Evolutionary conservation across 2,797 vertebrate species (phyloP).

Genomic region (Choloepus didactylus): DNA sequence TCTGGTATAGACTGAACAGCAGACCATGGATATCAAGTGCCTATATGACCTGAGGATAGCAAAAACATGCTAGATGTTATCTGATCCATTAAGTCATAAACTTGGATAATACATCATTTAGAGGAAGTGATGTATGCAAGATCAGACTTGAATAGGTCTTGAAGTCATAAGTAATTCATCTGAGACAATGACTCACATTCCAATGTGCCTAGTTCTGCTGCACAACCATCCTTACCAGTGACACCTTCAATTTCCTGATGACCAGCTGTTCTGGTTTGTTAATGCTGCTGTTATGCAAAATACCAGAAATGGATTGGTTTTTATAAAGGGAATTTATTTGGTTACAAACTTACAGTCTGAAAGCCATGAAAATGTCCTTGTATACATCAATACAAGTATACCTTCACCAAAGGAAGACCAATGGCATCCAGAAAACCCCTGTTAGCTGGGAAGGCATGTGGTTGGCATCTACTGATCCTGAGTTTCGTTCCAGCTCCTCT

Average conservation of each 20-base stretch:
- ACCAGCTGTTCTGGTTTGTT: background rate
- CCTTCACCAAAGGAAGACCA: too few species aligned
- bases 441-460: too few species aligned
- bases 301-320: too few species aligned
- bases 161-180: conserved; percentile 48
- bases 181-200: conserved; percentile 39
- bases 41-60: background rate
- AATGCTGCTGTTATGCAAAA: too few species aligned
- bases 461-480: too few species aligned
- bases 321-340: too few species aligned
- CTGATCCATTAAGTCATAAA: conserved; percentile 44
- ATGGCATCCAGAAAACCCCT: too few species aligned
- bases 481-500: too few species aligned
- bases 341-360: too few species aligned
- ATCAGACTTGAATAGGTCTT: conserved; percentile 2
- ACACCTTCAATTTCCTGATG: conserved; percentile 54
- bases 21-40: background rate
- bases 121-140: background rate
- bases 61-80: background rate
- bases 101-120: conserved; percentile 25
- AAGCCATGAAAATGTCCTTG: too few species aligned
- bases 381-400: too few species aligned
- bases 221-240: conserved; percentile 1
- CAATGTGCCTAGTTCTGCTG: conserved; percentile 24
- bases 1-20: background rate